Evolutionary conservation across 1,140 invertebrate genomes (phyloP).

Genomic region (Calliphora vicina): DNA sequence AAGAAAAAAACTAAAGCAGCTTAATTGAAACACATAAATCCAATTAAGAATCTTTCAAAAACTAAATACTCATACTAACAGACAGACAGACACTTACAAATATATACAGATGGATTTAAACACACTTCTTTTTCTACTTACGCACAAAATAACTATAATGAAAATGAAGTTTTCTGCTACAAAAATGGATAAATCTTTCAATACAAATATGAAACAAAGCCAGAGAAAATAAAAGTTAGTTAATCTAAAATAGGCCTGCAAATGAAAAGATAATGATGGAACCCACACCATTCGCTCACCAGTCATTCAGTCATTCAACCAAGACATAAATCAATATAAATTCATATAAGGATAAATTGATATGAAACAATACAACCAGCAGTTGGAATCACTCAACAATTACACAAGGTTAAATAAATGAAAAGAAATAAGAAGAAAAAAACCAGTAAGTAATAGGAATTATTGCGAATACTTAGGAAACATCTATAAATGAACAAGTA

Average conservation of each 20-base stretch:
- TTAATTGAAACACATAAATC: constrained; percentile 14
- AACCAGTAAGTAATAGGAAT: neutral
- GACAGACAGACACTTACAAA: neutral
- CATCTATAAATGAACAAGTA: neutral
- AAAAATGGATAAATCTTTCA: neutral
- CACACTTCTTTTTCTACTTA: neutral
- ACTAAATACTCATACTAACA: neutral
- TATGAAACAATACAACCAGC: neutral
- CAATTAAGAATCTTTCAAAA: constrained; percentile 10
- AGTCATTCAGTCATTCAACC: neutral
- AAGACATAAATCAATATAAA: constrained; percentile 1
- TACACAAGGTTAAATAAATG: neutral
- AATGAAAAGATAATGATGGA: constrained; percentile 16
- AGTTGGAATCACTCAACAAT: constrained; percentile 5
- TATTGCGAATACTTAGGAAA: neutral
- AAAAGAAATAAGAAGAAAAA: neutral
- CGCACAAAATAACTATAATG: neutral
- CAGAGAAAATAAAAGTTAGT: neutral
- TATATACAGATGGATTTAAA: neutral
- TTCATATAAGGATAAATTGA: neutral
- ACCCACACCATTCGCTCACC: neutral
- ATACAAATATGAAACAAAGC: neutral
- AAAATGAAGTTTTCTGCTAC: neutral
- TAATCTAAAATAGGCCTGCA: constrained; percentile 9
- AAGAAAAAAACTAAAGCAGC: neutral